These are phyloP conservation scores for Sesamia inferens DNA, from an alignment of 2,888 invertebrate species.

Conservation along the genomic window DNA sequence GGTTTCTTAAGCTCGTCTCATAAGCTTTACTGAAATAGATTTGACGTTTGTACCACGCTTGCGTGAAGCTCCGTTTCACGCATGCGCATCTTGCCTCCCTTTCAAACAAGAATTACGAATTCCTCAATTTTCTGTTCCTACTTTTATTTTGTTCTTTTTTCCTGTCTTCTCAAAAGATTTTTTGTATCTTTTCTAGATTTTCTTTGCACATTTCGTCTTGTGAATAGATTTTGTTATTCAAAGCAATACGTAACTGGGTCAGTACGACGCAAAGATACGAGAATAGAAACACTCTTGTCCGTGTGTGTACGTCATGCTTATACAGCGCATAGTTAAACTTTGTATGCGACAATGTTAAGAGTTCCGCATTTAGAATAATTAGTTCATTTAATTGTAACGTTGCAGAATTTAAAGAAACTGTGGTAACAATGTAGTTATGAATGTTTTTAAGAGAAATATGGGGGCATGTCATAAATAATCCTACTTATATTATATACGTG, in stretches of 20 bases:
- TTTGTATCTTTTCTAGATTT: neutral
- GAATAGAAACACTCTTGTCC: slow-evolving; percentile 49
- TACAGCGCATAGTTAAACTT: slow-evolving; percentile 17
- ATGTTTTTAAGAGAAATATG: neutral
- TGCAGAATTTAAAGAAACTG: slow-evolving; percentile 1
- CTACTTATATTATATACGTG: too few species aligned
- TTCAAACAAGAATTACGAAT: slow-evolving; percentile 9
- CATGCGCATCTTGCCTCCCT: slow-evolving; percentile 72
- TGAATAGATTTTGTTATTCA: slow-evolving; percentile 38
- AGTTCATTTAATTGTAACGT: slow-evolving; percentile 13
- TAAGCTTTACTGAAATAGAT: slow-evolving; percentile 85
- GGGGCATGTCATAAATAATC: neutral
- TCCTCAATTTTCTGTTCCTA: slow-evolving; percentile 7
- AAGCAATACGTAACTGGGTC: slow-evolving; percentile 46
- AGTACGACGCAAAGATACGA: slow-evolving; percentile 38
- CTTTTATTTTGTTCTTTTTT: neutral
- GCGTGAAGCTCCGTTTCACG: slow-evolving; percentile 70
- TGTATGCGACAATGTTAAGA: slow-evolving; percentile 48
- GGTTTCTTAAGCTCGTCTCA: slow-evolving; percentile 63
- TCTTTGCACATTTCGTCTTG: neutral
- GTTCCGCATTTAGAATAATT: slow-evolving; percentile 51
- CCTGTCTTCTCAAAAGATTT: neutral
- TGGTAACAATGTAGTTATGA: neutral
- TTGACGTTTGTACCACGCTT: slow-evolving; percentile 83
- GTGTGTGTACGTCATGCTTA: slow-evolving; percentile 4